These are phyloP conservation scores for Lindbergichthys nudifrons DNA, from an alignment of 2,797 vertebrate species.

Conservation along the genomic window DNA sequence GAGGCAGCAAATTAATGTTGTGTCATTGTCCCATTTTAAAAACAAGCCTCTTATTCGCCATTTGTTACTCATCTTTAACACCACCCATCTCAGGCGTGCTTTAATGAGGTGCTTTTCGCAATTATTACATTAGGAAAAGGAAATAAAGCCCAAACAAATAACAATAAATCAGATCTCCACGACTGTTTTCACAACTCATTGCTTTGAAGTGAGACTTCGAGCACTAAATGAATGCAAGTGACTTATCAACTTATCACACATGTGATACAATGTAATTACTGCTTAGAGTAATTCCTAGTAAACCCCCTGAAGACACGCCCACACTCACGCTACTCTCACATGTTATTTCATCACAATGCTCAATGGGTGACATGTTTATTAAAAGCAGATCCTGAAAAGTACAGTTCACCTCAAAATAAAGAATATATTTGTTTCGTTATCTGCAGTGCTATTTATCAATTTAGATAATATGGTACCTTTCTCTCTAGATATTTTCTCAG, in stretches of 20 bases:
- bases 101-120: neutral
- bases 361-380: neutral
- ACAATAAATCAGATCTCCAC: neutral
- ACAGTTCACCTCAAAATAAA: too few relatives aligned
- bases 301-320: conserved; percentile 6
- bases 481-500: too few relatives aligned
- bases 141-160: conserved; percentile 8
- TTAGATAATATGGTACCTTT: too few relatives aligned
- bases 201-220: conserved; percentile 8
- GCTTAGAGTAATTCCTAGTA: conserved; percentile 40
- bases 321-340: conserved; percentile 13
- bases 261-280: conserved; percentile 53
- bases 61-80: conserved; percentile 1
- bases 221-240: conserved; percentile 23
- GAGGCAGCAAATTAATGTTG: neutral
- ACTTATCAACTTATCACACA: conserved; percentile 35
- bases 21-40: neutral
- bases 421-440: too few relatives aligned
- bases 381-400: too few relatives aligned
- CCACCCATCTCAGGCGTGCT: neutral
- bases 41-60: too few relatives aligned
- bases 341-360: conserved; percentile 1
- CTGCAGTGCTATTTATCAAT: too few relatives aligned
- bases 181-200: conserved; percentile 6
- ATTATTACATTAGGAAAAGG: conserved; percentile 8